Base-by-base conservation (phyloP, 2,113 vertebrate genomes). In the Tragelaphus buxtoni region DNA sequence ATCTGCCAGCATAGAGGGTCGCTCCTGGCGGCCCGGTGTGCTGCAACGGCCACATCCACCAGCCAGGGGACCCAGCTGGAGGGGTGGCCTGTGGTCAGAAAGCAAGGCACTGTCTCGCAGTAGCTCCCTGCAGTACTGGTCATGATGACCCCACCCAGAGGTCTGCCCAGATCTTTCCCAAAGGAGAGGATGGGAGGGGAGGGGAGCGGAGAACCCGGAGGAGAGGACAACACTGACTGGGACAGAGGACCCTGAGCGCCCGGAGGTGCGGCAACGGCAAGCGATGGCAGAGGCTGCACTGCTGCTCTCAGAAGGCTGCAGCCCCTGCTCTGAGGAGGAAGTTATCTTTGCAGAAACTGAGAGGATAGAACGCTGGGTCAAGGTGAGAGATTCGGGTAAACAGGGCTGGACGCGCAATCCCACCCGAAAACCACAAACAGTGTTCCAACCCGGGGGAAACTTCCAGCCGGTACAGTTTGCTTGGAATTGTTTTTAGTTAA, bases 221-320 rank as follows among this genome's bases (percentile, higher is more conserved):
- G 9, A 42, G 12, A 32, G 28, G 13, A 18, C 20, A 35, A 32
- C 32, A 8, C n/a, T 26, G 14, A 55, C 79, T 14, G 49, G 49
- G 79, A 35, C 79, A 26, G 32, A 51, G 30, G 76, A 51, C 47
- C 17, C 47, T 9, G 51, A 22, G 17, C 0, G 3, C 42, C 28
- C 3, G 1, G 49, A 53, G 26, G 24, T 42, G 11, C 11, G 0
- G 51, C 35, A 28, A 5, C 2, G 26, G 39, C 8, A 3, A 51
- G 35, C 1, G 0, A 7, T 1, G 0, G 35, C 80, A 28, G 51
- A 35, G 55, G 20, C 79, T 24, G 65, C 81, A 35, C 14, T 12
- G 74, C 74, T 5, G 22, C 5, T 32, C 17, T 1, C 4, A n/a
- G 49, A 51, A 4, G 20, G 22, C 11, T 7, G 0, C 28, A 22